Percentiles rank a stretch among this genome's conserved stretches.
phyloP scores from a whole-genome alignment of 2,797 vertebrate genomes.

The Anguilla obscura region DNA sequence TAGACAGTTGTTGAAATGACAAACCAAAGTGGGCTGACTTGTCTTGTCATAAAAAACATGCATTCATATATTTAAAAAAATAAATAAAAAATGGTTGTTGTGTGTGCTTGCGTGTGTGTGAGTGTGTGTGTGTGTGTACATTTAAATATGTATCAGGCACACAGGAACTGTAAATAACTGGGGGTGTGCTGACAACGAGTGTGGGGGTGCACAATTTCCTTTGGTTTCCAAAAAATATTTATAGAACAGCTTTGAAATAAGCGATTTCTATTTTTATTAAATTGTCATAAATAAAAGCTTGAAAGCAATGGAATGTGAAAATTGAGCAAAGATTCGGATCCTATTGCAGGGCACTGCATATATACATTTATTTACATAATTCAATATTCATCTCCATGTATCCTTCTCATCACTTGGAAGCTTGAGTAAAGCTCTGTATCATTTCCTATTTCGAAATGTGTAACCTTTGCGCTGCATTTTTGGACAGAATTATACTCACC shows the following conservation, averaged over 20 bases:
- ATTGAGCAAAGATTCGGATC: not conserved
- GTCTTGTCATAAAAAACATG: not conserved
- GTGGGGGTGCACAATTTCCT: too few species aligned
- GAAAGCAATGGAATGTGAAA: not conserved
- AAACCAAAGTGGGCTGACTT: not conserved
- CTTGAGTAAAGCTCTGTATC: too few species aligned
- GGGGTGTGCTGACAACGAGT: too few species aligned
- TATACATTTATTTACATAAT: too few species aligned
- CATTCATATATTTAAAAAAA: not conserved
- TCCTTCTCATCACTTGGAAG: too few species aligned
- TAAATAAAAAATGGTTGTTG: not conserved
- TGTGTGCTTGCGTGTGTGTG: not conserved
- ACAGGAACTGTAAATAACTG: too few species aligned
- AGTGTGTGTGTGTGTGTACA: not conserved
- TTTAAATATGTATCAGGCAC: not conserved
- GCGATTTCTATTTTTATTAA: too few species aligned
- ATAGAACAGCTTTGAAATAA: too few species aligned
- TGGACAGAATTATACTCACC: not conserved
- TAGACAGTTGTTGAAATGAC: not conserved
- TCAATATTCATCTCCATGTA: too few species aligned
- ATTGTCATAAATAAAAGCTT: not conserved
- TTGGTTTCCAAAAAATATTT: too few species aligned
- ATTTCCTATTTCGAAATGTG: not conserved
- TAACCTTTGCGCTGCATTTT: not conserved
- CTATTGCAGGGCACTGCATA: too few species aligned